These are phyloP conservation scores for Musca domestica DNA, from an alignment of 1,140 invertebrate species.

Conservation along the genomic window DNA sequence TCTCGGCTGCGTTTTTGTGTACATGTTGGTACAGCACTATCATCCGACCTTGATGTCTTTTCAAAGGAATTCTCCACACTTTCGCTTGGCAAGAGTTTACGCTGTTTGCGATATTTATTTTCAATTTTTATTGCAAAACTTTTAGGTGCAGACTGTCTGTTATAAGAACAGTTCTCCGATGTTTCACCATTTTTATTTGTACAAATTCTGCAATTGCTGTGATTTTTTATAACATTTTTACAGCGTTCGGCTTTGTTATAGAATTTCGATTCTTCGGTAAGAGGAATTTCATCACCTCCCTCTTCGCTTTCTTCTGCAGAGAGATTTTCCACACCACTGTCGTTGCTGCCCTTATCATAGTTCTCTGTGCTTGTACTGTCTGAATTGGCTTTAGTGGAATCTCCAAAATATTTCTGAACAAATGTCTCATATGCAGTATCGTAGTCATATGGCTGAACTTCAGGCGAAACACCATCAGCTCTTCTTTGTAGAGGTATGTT, in stretches of 20 bases:
- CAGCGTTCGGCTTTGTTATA: constrained; percentile 27
- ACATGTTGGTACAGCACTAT: neutral
- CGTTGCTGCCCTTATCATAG: neutral
- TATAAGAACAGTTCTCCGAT: constrained; percentile 46
- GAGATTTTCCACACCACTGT: neutral
- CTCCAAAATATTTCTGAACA: constrained; percentile 41
- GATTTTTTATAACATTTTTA: constrained; percentile 25
- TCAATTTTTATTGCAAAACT: constrained; percentile 38
- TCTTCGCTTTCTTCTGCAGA: neutral
- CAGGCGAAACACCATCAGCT: neutral
- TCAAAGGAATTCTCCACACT: neutral
- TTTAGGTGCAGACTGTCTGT: constrained; percentile 35
- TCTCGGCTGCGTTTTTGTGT: neutral
- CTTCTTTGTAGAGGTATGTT: neutral
- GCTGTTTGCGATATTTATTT: constrained; percentile 32
- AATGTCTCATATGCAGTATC: constrained; percentile 46
- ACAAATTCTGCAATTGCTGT: constrained; percentile 42
- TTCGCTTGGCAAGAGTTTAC: constrained; percentile 8
- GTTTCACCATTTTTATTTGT: constrained; percentile 37
- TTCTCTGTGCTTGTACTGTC: constrained; percentile 5
- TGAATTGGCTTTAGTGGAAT: constrained; percentile 27
- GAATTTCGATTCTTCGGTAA: neutral
- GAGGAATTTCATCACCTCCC: neutral
- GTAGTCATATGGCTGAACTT: constrained; percentile 30
- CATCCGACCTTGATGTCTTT: neutral